Evolutionary conservation across 2,797 vertebrate species (phyloP), one percentile per base, ranked within the genome.

Genomic region (Sibirionetta formosa): DNA sequence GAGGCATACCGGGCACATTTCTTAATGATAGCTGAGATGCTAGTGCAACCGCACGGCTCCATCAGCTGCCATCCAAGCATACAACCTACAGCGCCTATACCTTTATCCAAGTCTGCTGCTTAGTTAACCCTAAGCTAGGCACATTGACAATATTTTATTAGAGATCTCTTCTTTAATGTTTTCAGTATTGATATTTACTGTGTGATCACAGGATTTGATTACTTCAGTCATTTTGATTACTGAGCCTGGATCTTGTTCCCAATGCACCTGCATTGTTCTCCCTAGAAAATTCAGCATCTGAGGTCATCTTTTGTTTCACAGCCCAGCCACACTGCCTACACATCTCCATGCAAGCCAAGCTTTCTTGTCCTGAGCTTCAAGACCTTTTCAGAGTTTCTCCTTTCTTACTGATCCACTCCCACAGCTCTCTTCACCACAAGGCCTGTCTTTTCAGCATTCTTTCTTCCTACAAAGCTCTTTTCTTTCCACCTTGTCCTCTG

Each of bases 291-390:
- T n/a, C 72, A 90, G 46, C 65, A 88, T 0, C 54, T 44, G 58
- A 82, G 56, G 27, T 76, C 26, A 88, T 68, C 38, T 88, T 93
- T 90, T 88, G 26, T 91, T 95, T 63, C 31, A 27, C 27, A 68
- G 3, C 22, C 58, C 40, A 83, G 63, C 22, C 70, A 90, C 38
- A 48, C 7, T 50, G 60, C 77, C 48, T 40, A 65, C 8, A 51
- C 7, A 51, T 10, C 10, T 33, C 58, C 40, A 69, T 73, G 82
- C 86, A 94, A 95, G 51, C n/a, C 53, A 60, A 42, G 63, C 54
- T 90, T 95, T 82, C 87, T 86, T 70, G 31, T 84, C 24, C n/a
- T 57, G 60, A 91, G 60, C 60, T 95, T 81, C 44, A 46, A 88
- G 56, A 44, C 60, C 60, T 82, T 92, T 77, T 89, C 69, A 81